Evolutionary conservation across 2,113 vertebrate species (phyloP).

Genomic region (Miniopterus natalensis): DNA sequence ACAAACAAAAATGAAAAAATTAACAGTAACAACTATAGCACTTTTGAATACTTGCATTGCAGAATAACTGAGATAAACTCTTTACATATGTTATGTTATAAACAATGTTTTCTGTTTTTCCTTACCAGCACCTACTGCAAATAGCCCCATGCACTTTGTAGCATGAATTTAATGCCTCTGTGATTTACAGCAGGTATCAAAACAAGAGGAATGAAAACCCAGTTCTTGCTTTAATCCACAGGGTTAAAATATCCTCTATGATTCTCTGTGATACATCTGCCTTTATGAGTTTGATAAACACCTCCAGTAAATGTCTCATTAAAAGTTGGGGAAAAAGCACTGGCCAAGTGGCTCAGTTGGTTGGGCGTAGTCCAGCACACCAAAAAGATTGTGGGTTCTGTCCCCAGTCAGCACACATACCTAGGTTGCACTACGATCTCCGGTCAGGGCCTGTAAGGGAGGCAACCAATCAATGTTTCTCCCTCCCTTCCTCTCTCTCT

Average conservation of each 20-base stretch:
- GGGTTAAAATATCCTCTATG: not conserved
- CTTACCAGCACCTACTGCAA: not conserved
- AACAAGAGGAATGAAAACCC: not conserved
- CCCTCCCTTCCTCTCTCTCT: too few species aligned
- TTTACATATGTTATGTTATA: not conserved
- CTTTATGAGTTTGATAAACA: conserved; percentile 61
- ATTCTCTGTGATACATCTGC: conserved; percentile 71
- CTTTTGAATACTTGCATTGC: not conserved
- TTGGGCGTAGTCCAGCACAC: too few species aligned
- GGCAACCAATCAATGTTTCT: too few species aligned
- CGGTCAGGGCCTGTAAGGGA: too few species aligned
- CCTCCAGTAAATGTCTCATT: conserved; percentile 63
- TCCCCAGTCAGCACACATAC: too few species aligned
- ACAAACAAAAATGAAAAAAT: not conserved
- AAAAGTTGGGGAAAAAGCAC: conserved; percentile 63
- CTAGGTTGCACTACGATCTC: too few species aligned
- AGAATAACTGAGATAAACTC: not conserved
- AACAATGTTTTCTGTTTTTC: not conserved
- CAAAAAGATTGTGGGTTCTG: too few species aligned
- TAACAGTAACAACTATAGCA: not conserved
- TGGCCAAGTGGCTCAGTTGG: too few species aligned
- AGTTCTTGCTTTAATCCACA: not conserved
- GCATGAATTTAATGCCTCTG: not conserved
- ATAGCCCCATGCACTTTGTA: not conserved
- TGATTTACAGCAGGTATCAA: conserved; percentile 29